Conservation (phyloP, 2,797 vertebrate genomes). For the Hozukius guyotensis region DNA sequence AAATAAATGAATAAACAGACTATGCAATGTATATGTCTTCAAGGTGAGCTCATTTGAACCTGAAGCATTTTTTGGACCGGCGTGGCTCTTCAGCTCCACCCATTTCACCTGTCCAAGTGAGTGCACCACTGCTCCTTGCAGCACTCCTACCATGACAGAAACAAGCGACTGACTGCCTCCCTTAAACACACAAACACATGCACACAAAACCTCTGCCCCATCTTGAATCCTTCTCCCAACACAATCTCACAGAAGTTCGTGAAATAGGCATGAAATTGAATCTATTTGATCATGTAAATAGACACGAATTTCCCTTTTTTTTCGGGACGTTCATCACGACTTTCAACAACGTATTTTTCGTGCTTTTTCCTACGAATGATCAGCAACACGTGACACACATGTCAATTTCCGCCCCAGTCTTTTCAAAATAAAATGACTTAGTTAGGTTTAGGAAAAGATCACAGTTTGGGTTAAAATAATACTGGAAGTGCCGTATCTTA, state of each 20-base stretch:
- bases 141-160: constrained; percentile 16
- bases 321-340: too few relatives aligned
- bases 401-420: not conserved
- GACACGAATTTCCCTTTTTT: too few relatives aligned
- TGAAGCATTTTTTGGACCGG: constrained; percentile 24
- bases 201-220: not conserved
- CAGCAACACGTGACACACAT: too few relatives aligned
- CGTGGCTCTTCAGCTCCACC: not conserved
- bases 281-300: too few relatives aligned
- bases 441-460: too few relatives aligned
- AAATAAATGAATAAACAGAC: constrained; percentile 37
- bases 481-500: too few relatives aligned
- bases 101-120: constrained; percentile 53
- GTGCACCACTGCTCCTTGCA: constrained; percentile 38
- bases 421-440: not conserved
- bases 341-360: too few relatives aligned
- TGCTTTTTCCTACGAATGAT: too few relatives aligned
- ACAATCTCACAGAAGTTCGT: not conserved
- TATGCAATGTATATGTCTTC: constrained; percentile 32
- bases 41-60: constrained; percentile 27
- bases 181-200: constrained; percentile 3
- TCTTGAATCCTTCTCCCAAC: not conserved
- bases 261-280: too few relatives aligned
- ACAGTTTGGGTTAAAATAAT: too few relatives aligned
- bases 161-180: constrained; percentile 22